These are phyloP conservation scores for Cyrtodaria siliqua DNA, from an alignment of 2,888 invertebrate species.

Conservation along the genomic window DNA sequence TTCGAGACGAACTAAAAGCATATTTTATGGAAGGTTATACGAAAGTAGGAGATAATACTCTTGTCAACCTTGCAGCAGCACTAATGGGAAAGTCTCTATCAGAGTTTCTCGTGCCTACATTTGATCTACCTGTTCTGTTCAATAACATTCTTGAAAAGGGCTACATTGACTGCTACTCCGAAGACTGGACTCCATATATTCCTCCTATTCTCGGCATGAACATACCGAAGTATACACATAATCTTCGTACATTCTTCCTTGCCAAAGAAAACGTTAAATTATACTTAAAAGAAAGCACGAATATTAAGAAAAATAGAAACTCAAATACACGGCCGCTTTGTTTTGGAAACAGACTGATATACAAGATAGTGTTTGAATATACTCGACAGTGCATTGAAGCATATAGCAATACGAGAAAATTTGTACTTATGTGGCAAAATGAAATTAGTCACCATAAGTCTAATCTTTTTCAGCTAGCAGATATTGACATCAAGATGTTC, in stretches of 20 bases:
- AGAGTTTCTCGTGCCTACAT: conserved; percentile 86
- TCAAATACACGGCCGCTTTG: conserved; percentile 86
- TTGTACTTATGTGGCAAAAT: conserved; percentile 94
- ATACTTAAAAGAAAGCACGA: too few species aligned
- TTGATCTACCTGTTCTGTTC: too few species aligned
- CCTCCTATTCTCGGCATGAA: conserved; percentile 91
- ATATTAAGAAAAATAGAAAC: too few species aligned
- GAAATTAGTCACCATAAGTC: conserved; percentile 95
- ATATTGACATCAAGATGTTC: conserved; percentile 89
- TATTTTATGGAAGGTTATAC: conserved; percentile 89
- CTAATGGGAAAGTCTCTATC: conserved; percentile 92
- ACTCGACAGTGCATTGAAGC: conserved; percentile 88
- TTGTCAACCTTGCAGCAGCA: conserved; percentile 92
- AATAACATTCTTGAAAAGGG: conserved; percentile 84
- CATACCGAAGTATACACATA: too few species aligned
- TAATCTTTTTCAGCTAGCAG: conserved; percentile 92
- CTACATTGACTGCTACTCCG: conserved; percentile 92
- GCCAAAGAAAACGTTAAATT: too few species aligned
- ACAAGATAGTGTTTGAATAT: conserved; percentile 86
- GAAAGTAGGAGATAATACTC: conserved; percentile 86
- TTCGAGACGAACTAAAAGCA: conserved; percentile 71
- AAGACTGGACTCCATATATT: conserved; percentile 94
- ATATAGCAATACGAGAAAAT: conserved; percentile 91
- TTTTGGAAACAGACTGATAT: conserved; percentile 91
- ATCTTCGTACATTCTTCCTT: too few species aligned